Evolutionary conservation across 2,113 vertebrate species (phyloP), one percentile per base, ranked within the genome.

Genomic region (Mobula birostris): DNA sequence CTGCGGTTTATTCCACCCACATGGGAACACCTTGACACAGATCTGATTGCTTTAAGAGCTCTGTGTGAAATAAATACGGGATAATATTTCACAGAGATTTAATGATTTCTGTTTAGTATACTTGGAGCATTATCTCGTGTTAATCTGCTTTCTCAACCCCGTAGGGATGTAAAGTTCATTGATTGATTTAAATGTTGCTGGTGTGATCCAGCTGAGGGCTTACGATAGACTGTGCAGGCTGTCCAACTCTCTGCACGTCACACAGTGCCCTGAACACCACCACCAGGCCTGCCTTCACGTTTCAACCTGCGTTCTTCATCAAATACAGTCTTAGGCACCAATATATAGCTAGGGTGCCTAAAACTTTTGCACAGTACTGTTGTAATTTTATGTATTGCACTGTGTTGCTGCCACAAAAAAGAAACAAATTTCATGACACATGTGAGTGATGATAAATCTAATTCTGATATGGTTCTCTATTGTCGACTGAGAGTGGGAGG

Each of bases 81-180:
- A 56, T n/a, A 87, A 61, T 87, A 27, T 87, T 61, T 61, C 24
- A 29, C 83, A 29, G 56, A 61, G 56, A 87, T 85, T 29, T 29
- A 87, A 61, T 61, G 56, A 87, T 29, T 87, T 61, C 83, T 87
- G 83, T 87, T 61, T 87, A 29, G 56, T 87, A 11, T 87, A 61
- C 58, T 61, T 87, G 29, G 83, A 87, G 58, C 56, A 61, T 27
- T 5, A n/a, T 61, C 56, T 61, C 83, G 61, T 9, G 27, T 87
- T 87, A 87, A 56, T 87, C 56, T 19, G 58, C 61, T 87, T 24
- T 27, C 61, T 48, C 24, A 61, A 24, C 14, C 29, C 83, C 83
- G 14, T 4, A 29, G 83, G 12, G 48, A 87, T 27, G 83, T 58
- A 27, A 15, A 63, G 83, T 87, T 87, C 61, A 61, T 87, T 63